phyloP scores from a whole-genome alignment of 2,113 vertebrate genomes.

The Speoplatyrhinus poulsoni region DNA sequence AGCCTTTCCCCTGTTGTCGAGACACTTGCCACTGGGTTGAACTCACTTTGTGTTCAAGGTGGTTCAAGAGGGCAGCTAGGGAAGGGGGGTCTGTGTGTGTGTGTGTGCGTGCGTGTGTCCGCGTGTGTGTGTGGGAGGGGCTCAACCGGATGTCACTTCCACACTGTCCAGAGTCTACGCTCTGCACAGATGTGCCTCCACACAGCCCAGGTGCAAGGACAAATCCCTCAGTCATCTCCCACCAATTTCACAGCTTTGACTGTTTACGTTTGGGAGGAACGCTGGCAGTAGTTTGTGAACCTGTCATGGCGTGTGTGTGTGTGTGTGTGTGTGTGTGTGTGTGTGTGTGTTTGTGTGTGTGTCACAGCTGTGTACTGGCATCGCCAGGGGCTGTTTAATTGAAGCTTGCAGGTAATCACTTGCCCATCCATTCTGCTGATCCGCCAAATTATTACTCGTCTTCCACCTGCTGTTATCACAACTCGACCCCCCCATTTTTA shows the following conservation, averaged over 20 bases:
- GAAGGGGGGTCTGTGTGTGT: slow-evolving; percentile 1
- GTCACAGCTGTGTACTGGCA: slow-evolving; percentile 54
- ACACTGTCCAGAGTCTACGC: background rate
- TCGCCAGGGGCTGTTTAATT: slow-evolving; percentile 56
- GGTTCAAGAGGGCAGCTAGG: background rate
- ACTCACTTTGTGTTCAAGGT: slow-evolving; percentile 2
- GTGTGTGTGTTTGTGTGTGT: slow-evolving; percentile 14
- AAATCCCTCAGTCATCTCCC: slow-evolving; percentile 61
- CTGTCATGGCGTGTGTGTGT: slow-evolving; percentile 28
- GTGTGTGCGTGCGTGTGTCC: slow-evolving; percentile 1
- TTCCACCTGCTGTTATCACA: slow-evolving; percentile 51
- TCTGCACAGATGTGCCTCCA: slow-evolving; percentile 12
- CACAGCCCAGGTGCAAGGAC: slow-evolving; percentile 62
- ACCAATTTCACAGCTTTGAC: slow-evolving; percentile 63
- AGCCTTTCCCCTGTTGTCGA: slow-evolving; percentile 28
- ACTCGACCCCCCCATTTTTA: slow-evolving; percentile 14
- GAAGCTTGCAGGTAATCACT: slow-evolving; percentile 63
- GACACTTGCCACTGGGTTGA: background rate
- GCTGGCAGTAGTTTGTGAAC: slow-evolving; percentile 52
- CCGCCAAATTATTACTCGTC: slow-evolving; percentile 59
- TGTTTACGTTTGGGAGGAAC: slow-evolving; percentile 65
- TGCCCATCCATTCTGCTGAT: slow-evolving; percentile 54
- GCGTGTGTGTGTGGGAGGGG: background rate
- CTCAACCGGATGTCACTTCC: slow-evolving; percentile 18
- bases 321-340: slow-evolving; percentile 14